Evolutionary conservation across 2,797 vertebrate species (phyloP).

Genomic region (Lithobates pipiens): DNA sequence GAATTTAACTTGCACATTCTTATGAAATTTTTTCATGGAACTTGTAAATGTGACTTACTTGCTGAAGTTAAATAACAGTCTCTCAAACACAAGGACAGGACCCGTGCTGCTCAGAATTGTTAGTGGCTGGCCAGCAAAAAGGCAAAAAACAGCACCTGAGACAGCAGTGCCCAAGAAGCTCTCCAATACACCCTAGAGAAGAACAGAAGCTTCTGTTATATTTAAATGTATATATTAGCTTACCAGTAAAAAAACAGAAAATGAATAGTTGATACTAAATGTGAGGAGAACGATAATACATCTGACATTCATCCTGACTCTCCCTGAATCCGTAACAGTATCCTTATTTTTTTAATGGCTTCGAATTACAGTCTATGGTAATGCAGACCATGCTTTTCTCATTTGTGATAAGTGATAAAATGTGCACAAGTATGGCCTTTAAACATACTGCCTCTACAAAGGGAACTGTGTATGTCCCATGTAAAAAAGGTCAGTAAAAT

Average conservation of each 20-base stretch:
- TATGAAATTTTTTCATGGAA: no score
- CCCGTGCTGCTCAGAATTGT: conserved; percentile 97
- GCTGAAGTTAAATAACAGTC: conserved; percentile 98
- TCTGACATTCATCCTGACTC: no score
- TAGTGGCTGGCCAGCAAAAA: conserved; percentile 93
- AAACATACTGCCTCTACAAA: no score
- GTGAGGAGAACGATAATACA: no score
- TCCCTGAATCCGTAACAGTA: neutral
- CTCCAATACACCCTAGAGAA: conserved; percentile 91
- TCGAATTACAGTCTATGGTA: neutral
- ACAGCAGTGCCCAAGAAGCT: conserved; percentile 96
- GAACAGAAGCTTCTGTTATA: neutral
- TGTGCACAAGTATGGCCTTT: no score
- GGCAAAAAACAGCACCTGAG: conserved; percentile 89
- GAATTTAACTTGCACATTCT: neutral
- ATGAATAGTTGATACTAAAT: neutral
- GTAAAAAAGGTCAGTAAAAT: no score
- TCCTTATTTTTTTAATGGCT: neutral
- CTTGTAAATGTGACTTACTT: conserved; percentile 75
- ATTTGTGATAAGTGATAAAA: no score
- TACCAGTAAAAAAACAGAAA: neutral
- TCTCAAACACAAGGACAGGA: conserved; percentile 95
- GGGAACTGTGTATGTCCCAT: no score
- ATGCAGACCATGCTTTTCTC: no score
- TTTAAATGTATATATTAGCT: neutral